A percentile compares a stretch with the other conserved stretches of the same genome.
Evolutionary conservation across 1,140 invertebrate species (phyloP).

Genomic region (Pachypeltis micranthus): DNA sequence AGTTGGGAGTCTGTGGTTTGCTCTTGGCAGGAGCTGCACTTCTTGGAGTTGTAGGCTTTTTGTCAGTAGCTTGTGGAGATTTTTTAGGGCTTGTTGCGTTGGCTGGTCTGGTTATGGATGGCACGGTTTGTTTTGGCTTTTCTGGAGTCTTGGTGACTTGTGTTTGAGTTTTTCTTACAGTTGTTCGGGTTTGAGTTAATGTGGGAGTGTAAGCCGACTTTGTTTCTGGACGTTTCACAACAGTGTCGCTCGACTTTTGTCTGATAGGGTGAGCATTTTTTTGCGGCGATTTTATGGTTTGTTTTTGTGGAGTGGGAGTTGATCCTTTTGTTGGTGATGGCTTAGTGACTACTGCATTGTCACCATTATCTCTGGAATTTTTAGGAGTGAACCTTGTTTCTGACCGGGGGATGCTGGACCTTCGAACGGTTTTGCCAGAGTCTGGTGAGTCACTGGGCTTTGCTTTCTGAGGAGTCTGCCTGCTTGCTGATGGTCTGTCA

Average conservation of each 20-base stretch:
- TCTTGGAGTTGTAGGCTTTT: too few species aligned
- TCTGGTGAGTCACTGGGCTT: too few species aligned
- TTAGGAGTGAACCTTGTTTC: conserved; percentile 10
- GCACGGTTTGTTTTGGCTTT: conserved; percentile 28
- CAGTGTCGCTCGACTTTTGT: too few species aligned
- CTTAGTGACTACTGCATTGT: not conserved
- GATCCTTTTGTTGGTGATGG: not conserved
- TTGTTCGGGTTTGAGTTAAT: conserved; percentile 33
- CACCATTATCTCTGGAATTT: not conserved
- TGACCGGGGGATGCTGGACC: conserved; percentile 23
- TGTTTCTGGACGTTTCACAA: too few species aligned
- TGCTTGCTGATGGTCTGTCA: too few species aligned
- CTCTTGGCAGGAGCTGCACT: too few species aligned
- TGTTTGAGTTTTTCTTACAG: conserved; percentile 14
- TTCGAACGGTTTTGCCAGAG: conserved; percentile 5
- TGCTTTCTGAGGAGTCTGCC: too few species aligned
- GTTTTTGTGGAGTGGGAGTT: not conserved
- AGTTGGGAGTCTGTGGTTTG: too few species aligned
- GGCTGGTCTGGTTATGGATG: conserved; percentile 32
- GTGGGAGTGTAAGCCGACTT: conserved; percentile 10
- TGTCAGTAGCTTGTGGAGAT: conserved; percentile 7
- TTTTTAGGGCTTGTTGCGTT: conserved; percentile 21
- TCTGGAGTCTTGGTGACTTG: conserved; percentile 10
- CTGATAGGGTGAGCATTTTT: not conserved
- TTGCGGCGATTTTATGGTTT: conserved; percentile 3